Base-by-base conservation (phyloP, 2,113 vertebrate species). In the Perca fluviatilis region DNA sequence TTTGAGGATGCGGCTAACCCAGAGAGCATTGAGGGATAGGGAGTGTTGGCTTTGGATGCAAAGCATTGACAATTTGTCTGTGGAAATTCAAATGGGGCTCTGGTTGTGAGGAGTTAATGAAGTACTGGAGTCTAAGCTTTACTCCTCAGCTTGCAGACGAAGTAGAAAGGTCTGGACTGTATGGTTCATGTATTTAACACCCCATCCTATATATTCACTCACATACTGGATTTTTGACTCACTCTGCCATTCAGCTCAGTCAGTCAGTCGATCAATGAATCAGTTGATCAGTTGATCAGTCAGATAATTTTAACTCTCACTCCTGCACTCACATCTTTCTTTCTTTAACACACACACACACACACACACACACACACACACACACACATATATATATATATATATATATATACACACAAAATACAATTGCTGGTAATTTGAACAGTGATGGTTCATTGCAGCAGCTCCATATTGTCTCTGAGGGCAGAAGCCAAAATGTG, bases 1-100 rank as follows among this genome's bases (percentile, higher is more conserved):
- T 90, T 75, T 77, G 74, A 86, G 78, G 72, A 70, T 66, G 85
- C 53, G 9, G 64, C 56, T 18, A 50, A 53, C 64, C 64, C 78
- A 16, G 16, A 19, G 18, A 82, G 78, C 54, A 49, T 47, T 23
- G 51, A 54, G 43, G n/a, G 43, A 19, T 18, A 60, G 33, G 53
- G 56, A 79, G 60, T 12, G 64, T 53, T 71, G 79, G 68, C 33
- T 74, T 84, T 56, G 49, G 51, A 83, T 66, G 40, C 72, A 74
- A 85, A 49, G 78, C 49, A 71, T 64, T 70, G 66, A 56, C 36
- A 61, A 23, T 81, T 81, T 84, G 58, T 69, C 33, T 30, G 46
- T 49, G n/a, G 25, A 77, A 77, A 76, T 87, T 69, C 40, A 71
- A 82, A 83, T 69, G 36, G 4, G 0, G 1, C 19, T 78, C 19